Conservation (phyloP, 2,113 vertebrate genomes). For the Gobius niger region DNA sequence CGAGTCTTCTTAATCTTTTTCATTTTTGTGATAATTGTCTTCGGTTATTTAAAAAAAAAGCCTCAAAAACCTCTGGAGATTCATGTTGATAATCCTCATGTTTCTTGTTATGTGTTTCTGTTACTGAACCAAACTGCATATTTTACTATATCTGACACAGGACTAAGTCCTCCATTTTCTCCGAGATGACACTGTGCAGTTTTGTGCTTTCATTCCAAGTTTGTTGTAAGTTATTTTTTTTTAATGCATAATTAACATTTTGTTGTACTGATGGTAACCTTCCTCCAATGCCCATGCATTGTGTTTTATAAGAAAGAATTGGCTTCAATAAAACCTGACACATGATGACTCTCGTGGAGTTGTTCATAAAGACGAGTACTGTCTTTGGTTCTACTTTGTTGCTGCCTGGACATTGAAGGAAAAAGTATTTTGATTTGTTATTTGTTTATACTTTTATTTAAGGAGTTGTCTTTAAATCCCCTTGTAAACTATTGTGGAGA, state of each 20-base stretch:
- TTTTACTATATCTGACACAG: slow-evolving; percentile 5
- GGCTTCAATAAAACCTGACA: slow-evolving; percentile 6
- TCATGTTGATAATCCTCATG: slow-evolving; percentile 21
- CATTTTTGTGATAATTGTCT: slow-evolving; percentile 5
- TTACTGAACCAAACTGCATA: slow-evolving; percentile 33
- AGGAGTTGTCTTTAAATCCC: neutral
- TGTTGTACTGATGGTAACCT: neutral
- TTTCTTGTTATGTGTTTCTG: slow-evolving; percentile 28
- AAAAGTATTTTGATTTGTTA: neutral
- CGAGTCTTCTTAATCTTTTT: neutral
- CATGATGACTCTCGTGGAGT: neutral
- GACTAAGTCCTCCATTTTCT: neutral
- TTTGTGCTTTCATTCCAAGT: slow-evolving; percentile 19
- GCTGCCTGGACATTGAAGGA: slow-evolving; percentile 6
- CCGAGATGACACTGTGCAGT: neutral
- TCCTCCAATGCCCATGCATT: neutral
- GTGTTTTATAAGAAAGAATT: slow-evolving; percentile 7
- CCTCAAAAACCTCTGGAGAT: neutral
- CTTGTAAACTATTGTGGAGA: neutral
- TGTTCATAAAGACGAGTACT: neutral
- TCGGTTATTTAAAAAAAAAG: neutral
- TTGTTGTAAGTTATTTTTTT: slow-evolving; percentile 33
- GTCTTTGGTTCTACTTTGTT: neutral
- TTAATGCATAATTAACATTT: slow-evolving; percentile 28
- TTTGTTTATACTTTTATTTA: neutral